phyloP scores from a whole-genome alignment of 1,140 invertebrate species.

The Andricus grossulariae region DNA sequence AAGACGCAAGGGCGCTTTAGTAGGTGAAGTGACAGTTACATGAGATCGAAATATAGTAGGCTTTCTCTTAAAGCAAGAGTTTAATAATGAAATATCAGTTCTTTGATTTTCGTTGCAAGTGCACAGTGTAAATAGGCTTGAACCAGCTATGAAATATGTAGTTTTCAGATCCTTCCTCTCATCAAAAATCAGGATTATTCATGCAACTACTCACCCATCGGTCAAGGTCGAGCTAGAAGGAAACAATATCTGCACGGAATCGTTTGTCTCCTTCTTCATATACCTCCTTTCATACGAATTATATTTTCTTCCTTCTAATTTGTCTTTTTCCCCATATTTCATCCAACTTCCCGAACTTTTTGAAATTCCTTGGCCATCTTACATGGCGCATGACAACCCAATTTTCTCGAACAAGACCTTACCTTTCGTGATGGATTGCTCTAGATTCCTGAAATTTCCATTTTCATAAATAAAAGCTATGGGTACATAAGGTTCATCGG shows the following conservation, averaged over 20 bases:
- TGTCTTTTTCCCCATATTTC: background rate
- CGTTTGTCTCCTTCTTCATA: slow-evolving; percentile 1
- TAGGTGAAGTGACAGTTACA: slow-evolving; percentile 56
- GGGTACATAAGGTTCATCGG: background rate
- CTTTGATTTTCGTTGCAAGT: slow-evolving; percentile 20
- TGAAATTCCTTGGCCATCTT: background rate
- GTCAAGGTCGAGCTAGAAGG: slow-evolving; percentile 6
- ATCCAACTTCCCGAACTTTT: background rate
- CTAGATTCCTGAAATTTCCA: background rate
- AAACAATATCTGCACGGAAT: slow-evolving; percentile 1
- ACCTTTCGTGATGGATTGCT: background rate
- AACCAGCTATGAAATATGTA: background rate
- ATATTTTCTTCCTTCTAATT: background rate
- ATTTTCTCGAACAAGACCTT: no score
- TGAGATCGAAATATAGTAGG: slow-evolving; percentile 62
- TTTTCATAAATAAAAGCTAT: background rate
- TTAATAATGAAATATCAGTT: slow-evolving; percentile 1
- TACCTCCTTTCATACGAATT: background rate
- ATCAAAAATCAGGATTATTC: slow-evolving; percentile 1
- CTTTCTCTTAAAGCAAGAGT: slow-evolving; percentile 43
- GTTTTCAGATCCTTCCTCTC: background rate
- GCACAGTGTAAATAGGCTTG: slow-evolving; percentile 23
- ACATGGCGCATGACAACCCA: background rate
- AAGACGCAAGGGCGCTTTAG: slow-evolving; percentile 49
- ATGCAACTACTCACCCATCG: slow-evolving; percentile 14